A percentile compares a stretch with the other conserved stretches of the same genome.
Evolutionary conservation across 2,888 invertebrate species (phyloP).

Genomic region (Anoncus sp.): DNA sequence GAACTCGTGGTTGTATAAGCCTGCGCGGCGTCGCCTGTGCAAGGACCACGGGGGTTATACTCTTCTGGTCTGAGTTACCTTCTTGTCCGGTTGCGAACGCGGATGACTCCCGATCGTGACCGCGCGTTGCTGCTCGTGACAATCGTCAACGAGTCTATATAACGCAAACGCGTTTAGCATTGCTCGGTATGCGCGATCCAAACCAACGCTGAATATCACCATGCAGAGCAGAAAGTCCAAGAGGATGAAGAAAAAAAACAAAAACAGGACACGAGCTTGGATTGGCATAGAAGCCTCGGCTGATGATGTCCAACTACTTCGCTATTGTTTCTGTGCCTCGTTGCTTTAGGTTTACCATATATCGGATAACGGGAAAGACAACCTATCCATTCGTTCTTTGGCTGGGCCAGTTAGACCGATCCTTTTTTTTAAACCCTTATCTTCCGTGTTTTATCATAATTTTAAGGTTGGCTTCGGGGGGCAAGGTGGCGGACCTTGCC

Average conservation of each 20-base stretch:
- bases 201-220: no score
- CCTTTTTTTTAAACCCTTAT: no score
- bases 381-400: no score
- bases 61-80: conserved; percentile 9
- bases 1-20: conserved; percentile 65
- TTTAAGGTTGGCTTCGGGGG: no score
- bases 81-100: conserved; percentile 44
- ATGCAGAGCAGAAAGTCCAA: no score
- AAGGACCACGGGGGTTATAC: conserved; percentile 29
- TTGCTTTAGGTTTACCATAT: background rate
- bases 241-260: conserved; percentile 5
- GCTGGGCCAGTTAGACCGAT: no score
- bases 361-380: no score
- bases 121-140: conserved; percentile 53
- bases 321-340: conserved; percentile 1
- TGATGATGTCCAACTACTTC: background rate
- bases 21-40: background rate
- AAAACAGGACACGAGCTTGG: background rate
- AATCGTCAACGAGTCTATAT: no score
- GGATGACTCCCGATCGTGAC: conserved; percentile 66
- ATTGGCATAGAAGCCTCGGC: background rate
- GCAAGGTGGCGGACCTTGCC: no score
- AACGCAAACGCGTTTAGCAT: no score
- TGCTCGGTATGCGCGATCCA: no score
- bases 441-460: no score